Percentiles rank a stretch among this genome's conserved stretches.
Conservation (phyloP, 2,797 vertebrate species). For the Semotilus atromaculatus region DNA sequence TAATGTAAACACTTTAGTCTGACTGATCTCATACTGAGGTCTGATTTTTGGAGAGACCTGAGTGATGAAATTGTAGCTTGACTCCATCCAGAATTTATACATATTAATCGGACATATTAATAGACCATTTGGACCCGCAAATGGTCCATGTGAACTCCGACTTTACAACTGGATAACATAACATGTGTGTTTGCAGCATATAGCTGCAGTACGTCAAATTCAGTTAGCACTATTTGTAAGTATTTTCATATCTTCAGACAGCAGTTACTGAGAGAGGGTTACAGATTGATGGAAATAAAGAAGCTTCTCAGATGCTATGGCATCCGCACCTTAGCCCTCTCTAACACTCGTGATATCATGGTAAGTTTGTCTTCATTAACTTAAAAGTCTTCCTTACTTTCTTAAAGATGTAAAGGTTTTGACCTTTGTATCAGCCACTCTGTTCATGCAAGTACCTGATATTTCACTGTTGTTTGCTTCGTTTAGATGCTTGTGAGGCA, state of each 20-base stretch:
- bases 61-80: background rate
- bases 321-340: constrained; percentile 88
- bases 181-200: background rate
- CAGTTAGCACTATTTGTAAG: background rate
- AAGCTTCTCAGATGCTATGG: constrained; percentile 91
- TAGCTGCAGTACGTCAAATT: background rate
- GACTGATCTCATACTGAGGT: background rate
- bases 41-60: background rate
- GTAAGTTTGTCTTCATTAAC: constrained; percentile 67
- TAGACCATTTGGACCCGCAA: background rate
- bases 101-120: background rate
- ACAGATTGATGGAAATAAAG: constrained; percentile 94
- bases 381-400: background rate
- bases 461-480: background rate
- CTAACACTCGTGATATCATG: constrained; percentile 86
- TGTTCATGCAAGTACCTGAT: background rate
- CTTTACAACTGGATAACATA: background rate
- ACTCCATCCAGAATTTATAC: background rate
- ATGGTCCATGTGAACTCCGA: background rate
- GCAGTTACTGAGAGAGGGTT: constrained; percentile 90
- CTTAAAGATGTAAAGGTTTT: background rate
- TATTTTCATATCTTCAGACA: constrained; percentile 75
- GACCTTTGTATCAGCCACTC: background rate
- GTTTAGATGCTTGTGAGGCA: constrained; percentile 86
- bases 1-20: background rate